Conservation (phyloP, 2,797 vertebrate genomes). For the Sebastes flavidus region DNA sequence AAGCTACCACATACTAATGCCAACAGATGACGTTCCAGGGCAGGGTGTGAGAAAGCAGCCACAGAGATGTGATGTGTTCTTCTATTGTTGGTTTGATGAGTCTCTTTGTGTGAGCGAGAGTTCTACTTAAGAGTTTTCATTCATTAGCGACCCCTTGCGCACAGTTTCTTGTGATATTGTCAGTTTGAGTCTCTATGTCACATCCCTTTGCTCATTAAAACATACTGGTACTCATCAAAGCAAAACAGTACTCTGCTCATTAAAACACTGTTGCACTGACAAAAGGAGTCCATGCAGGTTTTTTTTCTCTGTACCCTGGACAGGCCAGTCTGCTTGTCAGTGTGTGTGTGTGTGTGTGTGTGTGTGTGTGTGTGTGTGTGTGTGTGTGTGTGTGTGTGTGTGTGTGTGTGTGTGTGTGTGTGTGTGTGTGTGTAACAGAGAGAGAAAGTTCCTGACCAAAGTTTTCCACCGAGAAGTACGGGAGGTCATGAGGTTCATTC, state of each 20-base stretch:
- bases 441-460: too few relatives aligned
- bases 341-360: not conserved
- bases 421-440: too few relatives aligned
- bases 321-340: not conserved
- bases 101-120: not conserved
- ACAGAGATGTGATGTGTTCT: not conserved
- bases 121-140: not conserved
- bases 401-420: not conserved
- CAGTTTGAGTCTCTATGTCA: not conserved
- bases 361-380: too few relatives aligned
- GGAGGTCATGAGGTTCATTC: too few relatives aligned
- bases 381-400: too few relatives aligned
- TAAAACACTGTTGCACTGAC: not conserved
- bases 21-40: too few relatives aligned
- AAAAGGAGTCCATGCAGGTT: not conserved
- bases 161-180: not conserved
- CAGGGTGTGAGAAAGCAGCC: not conserved
- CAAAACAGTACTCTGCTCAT: not conserved
- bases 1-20: not conserved
- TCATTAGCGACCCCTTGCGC: not conserved
- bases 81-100: too few relatives aligned
- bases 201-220: constrained; percentile 14
- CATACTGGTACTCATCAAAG: not conserved
- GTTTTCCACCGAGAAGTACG: too few relatives aligned
- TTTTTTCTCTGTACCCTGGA: not conserved